phyloP scores from a whole-genome alignment of 2,888 invertebrate species.

The Drymonia ruficornis region DNA sequence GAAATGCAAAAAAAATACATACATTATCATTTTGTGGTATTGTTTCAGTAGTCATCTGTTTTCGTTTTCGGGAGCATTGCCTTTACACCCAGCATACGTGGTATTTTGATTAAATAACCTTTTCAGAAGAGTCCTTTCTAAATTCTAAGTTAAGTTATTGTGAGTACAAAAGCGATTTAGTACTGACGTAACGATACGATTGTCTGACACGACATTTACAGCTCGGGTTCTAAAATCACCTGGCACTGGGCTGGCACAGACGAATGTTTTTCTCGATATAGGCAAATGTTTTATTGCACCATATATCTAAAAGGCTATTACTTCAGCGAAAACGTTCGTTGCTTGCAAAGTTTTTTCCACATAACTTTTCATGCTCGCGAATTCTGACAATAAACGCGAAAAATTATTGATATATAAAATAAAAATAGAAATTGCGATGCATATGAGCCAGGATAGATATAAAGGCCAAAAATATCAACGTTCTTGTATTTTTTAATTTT shows the following conservation, averaged over 20 bases:
- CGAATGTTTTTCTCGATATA: constrained; percentile 35
- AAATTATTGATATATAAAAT: neutral
- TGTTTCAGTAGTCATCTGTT: no score
- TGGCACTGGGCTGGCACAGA: constrained; percentile 55
- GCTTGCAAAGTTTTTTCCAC: constrained; percentile 28
- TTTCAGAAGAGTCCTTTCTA: no score
- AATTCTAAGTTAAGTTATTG: neutral
- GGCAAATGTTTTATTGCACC: constrained; percentile 37
- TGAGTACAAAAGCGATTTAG: constrained; percentile 10
- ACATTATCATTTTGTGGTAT: no score
- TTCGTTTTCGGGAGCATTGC: no score
- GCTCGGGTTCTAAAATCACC: constrained; percentile 50
- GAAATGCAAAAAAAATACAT: no score
- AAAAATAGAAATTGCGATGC: neutral
- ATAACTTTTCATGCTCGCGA: constrained; percentile 33
- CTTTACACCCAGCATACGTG: no score
- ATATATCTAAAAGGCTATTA: constrained; percentile 37
- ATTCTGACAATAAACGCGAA: constrained; percentile 20
- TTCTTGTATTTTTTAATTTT: no score
- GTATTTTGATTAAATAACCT: no score
- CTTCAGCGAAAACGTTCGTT: constrained; percentile 34
- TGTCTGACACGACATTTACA: constrained; percentile 51
- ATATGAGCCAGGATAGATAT: no score
- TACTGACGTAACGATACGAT: constrained; percentile 47
- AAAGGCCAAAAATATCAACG: no score